Base-by-base conservation (phyloP, 2,888 invertebrate species). In the Rhagium mordax region DNA sequence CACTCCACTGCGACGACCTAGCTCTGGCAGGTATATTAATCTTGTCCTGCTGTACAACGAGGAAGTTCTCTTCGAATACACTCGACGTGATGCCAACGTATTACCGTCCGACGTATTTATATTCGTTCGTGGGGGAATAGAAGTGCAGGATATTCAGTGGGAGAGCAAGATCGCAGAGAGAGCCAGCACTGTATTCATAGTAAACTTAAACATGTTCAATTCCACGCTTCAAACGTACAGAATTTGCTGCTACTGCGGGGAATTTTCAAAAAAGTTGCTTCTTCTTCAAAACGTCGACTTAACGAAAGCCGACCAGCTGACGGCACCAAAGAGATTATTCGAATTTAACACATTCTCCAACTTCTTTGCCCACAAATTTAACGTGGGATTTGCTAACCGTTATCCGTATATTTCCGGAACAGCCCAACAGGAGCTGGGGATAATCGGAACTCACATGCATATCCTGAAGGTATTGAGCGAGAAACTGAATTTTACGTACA, bases 401-500 rank as follows among this genome's bases (percentile, higher is more conserved):
- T 41, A 3, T n/a, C 41, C 41, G 13, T 41, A 13, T n/a, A 41
- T 41, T n/a, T n/a, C 5, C n/a, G 41, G 41, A 41, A 13, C 3
- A 13, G 3, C 0, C 0, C 13, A n/a, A 4, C 41, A 2, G 1
- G 41, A n/a, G n/a, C 41, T 41, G 2, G 13, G 4, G n/a, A 3
- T 41, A n/a, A 3, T 41, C 3, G 61, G 61, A 47, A 20, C 16
- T 61, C 61, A 61, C 16, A 61, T 18, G 48, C 4, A 1, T 0
- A 15, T 61, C 1, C 21, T 61, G 3, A 41, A 61, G 1, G 16
- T n/a, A n/a, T 10, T 61, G 13, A n/a, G 20, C n/a, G 6, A 61
- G n/a, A 41, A 27, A 41, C 8, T 33, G 13, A 61, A 61, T 7
- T 61, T 61, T 29, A 61, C 61, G 6, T 61, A 61, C 33, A 33